These are phyloP conservation scores for Miltochrista miniata DNA, from an alignment of 2,888 invertebrate species.

Conservation along the genomic window DNA sequence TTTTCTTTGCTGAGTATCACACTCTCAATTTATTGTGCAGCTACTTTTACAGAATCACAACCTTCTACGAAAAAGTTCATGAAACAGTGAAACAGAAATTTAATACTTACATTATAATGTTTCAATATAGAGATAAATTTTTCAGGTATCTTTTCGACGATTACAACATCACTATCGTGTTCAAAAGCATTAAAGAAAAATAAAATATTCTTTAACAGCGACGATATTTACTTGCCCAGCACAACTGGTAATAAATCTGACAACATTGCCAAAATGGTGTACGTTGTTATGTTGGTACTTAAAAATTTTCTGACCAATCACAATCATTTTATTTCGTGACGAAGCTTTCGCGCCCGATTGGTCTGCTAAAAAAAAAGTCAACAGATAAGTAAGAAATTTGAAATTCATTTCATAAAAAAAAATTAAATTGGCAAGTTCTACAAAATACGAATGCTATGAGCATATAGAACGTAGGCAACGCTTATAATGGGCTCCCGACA, in stretches of 20 bases:
- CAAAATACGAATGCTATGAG: no score
- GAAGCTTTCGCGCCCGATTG: constrained; percentile 78
- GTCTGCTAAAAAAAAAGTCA: constrained; percentile 63
- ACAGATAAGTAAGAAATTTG: no score
- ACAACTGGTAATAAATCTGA: constrained; percentile 80
- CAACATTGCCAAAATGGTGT: constrained; percentile 74
- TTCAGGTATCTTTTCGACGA: constrained; percentile 50
- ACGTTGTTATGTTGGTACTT: constrained; percentile 67
- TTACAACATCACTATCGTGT: constrained; percentile 56
- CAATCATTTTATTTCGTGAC: constrained; percentile 51
- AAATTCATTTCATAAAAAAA: no score
- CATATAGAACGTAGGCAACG: no score
- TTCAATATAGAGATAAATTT: constrained; percentile 46
- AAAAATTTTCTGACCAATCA: constrained; percentile 66
- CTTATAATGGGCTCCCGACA: no score
- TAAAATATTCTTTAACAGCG: constrained; percentile 67
- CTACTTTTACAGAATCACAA: constrained; percentile 80
- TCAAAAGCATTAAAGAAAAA: constrained; percentile 71
- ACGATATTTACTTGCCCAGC: constrained; percentile 78
- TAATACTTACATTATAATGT: constrained; percentile 59
- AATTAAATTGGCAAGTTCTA: no score
- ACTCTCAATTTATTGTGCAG: constrained; percentile 76
- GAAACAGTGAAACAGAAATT: constrained; percentile 61
- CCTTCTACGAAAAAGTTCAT: constrained; percentile 78
- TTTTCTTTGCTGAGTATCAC: constrained; percentile 72